Conservation (phyloP, 2,797 vertebrate species). For the Pseudotriccus pelzelni region DNA sequence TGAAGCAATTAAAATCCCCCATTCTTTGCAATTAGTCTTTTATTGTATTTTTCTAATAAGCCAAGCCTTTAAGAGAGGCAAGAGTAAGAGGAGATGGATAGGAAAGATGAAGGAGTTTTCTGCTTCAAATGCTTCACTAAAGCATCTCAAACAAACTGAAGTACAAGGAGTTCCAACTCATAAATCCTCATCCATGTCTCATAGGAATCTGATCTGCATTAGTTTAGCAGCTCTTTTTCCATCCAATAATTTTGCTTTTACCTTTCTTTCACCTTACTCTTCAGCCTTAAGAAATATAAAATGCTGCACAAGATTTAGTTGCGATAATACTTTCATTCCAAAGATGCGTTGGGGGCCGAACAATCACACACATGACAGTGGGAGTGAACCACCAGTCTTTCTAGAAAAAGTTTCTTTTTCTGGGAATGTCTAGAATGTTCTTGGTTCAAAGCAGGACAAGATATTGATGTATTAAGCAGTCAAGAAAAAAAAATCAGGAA, state of each 20-base stretch:
- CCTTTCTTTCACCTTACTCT: background rate
- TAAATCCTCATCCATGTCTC: background rate
- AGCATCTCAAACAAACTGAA: background rate
- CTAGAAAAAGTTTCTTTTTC: background rate
- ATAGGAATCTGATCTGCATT: background rate
- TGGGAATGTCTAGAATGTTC: background rate
- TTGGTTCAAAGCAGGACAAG: background rate
- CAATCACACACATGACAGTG: background rate
- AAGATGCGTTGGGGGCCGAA: background rate
- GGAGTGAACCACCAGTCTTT: background rate
- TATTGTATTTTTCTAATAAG: slow-evolving; percentile 50
- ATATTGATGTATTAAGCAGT: background rate
- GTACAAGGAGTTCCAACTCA: background rate
- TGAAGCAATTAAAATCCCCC: slow-evolving; percentile 55
- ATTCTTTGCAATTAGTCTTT: slow-evolving; percentile 53
- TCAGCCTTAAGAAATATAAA: background rate
- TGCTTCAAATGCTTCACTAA: background rate
- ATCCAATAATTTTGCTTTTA: background rate
- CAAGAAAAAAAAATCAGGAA: background rate
- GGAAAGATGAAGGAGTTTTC: background rate
- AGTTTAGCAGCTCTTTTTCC: background rate
- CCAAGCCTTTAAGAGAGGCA: background rate
- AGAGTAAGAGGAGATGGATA: background rate
- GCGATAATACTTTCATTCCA: background rate
- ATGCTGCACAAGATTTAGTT: background rate